Conservation (phyloP, 1,140 invertebrate species). For the Aphelinus atriplicis region DNA sequence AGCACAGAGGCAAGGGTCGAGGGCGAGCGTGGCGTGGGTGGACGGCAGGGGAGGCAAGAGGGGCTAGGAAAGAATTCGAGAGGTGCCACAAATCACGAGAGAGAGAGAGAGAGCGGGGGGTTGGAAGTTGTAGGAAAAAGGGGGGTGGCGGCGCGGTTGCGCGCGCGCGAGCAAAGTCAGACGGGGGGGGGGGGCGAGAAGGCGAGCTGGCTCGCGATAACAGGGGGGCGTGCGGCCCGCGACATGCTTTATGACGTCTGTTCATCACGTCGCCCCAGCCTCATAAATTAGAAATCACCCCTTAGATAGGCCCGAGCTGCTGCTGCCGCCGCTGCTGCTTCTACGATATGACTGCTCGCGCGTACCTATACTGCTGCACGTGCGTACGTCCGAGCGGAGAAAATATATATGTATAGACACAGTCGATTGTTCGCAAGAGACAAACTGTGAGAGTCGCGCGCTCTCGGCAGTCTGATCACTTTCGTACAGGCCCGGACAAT, state of each 20-base stretch:
- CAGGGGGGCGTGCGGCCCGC: constrained; percentile 55
- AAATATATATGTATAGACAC: too few relatives aligned
- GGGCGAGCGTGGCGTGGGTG: not conserved
- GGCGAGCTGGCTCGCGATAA: constrained; percentile 41
- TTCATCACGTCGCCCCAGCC: constrained; percentile 66
- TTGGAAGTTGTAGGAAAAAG: constrained; percentile 35
- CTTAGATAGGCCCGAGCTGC: constrained; percentile 56
- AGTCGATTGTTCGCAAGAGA: too few relatives aligned
- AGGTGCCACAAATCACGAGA: constrained; percentile 50
- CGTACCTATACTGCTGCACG: not conserved
- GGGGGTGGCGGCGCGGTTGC: constrained; percentile 20
- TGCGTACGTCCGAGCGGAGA: constrained; percentile 18
- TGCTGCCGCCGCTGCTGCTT: constrained; percentile 5
- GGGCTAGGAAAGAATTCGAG: constrained; percentile 49
- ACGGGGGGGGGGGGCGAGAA: constrained; percentile 35
- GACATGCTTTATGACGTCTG: constrained; percentile 68
- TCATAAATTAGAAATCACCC: constrained; percentile 68
- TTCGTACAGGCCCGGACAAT: too few relatives aligned
- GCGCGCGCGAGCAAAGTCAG: constrained; percentile 22
- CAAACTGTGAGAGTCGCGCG: too few relatives aligned
- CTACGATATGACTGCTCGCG: constrained; percentile 24
- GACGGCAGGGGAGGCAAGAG: not conserved
- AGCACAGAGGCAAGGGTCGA: not conserved
- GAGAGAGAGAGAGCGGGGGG: constrained; percentile 11
- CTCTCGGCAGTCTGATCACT: too few relatives aligned